phyloP scores from a whole-genome alignment of 2,113 vertebrate species.

The Calyptomena viridis region DNA sequence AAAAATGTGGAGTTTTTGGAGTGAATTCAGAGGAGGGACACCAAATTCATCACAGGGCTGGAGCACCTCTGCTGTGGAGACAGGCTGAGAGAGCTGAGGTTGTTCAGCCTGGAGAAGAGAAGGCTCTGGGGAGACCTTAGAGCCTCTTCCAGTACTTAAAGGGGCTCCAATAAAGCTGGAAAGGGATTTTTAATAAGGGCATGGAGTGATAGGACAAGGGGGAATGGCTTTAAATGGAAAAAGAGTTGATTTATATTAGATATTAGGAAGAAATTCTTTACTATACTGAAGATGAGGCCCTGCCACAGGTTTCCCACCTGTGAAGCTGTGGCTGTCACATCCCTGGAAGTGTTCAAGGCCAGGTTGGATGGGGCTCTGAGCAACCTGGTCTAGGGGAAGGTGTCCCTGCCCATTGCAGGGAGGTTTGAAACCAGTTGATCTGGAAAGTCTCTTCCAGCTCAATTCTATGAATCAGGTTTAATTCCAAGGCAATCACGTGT shows the following conservation, averaged over 20 bases:
- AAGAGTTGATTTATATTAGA: neutral
- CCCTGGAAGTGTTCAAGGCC: neutral
- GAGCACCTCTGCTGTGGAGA: neutral
- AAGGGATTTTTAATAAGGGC: neutral
- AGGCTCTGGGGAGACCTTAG: neutral
- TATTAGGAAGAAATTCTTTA: neutral
- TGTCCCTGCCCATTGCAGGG: neutral
- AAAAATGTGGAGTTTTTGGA: neutral
- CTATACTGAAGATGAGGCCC: fast-evolving
- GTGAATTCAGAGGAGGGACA: neutral
- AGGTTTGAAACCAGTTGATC: fast-evolving
- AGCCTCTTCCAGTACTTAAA: neutral
- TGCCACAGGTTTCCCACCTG: fast-evolving
- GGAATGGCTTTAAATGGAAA: neutral
- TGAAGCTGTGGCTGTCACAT: neutral
- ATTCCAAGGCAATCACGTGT: neutral
- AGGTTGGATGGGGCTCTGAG: fast-evolving
- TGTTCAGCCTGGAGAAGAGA: neutral
- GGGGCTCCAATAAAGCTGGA: neutral
- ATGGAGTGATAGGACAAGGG: neutral
- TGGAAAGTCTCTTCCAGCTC: neutral
- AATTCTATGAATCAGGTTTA: neutral
- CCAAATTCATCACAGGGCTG: fast-evolving
- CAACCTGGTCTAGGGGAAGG: neutral
- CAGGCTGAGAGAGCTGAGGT: neutral